These are phyloP conservation scores for Mycetomoellerius zeteki DNA, from an alignment of 1,140 invertebrate species.

Conservation along the genomic window DNA sequence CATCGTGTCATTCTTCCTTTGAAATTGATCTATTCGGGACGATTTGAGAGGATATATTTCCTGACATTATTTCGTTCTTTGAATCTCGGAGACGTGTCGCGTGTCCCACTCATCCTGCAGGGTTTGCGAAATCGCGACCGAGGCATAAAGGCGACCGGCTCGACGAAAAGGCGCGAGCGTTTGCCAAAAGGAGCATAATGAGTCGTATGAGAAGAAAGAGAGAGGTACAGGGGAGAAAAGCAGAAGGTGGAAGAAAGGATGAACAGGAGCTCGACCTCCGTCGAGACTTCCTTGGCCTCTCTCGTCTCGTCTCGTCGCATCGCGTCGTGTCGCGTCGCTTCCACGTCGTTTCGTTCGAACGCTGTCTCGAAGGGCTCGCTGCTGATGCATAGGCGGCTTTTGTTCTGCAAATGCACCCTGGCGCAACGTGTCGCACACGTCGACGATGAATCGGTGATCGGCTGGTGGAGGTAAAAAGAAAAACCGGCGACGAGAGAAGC, in stretches of 20 bases:
- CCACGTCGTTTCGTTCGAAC: conserved; percentile 41
- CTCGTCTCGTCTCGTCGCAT: conserved; percentile 35
- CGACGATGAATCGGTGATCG: neutral
- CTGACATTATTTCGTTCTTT: neutral
- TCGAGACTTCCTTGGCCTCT: conserved; percentile 46
- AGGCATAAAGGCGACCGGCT: conserved; percentile 1
- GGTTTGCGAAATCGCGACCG: neutral
- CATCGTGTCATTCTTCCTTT: neutral
- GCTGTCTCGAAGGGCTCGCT: conserved; percentile 40
- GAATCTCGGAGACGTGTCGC: neutral
- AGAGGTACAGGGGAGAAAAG: neutral
- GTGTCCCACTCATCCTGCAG: conserved; percentile 8
- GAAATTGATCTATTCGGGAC: neutral
- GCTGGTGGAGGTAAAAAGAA: neutral
- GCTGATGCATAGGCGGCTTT: conserved; percentile 48
- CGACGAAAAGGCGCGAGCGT: conserved; percentile 44
- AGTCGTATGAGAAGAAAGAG: neutral
- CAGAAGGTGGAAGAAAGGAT: conserved; percentile 46
- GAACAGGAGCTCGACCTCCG: conserved; percentile 34
- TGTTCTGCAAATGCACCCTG: conserved; percentile 57
- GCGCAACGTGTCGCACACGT: neutral
- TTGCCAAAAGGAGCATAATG: conserved; percentile 38
- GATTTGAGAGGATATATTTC: neutral
- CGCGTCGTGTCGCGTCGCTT: conserved; percentile 37
- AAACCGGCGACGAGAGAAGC: neutral